Conservation (phyloP, 2,888 invertebrate species). For the Ctenicera cuprea region DNA sequence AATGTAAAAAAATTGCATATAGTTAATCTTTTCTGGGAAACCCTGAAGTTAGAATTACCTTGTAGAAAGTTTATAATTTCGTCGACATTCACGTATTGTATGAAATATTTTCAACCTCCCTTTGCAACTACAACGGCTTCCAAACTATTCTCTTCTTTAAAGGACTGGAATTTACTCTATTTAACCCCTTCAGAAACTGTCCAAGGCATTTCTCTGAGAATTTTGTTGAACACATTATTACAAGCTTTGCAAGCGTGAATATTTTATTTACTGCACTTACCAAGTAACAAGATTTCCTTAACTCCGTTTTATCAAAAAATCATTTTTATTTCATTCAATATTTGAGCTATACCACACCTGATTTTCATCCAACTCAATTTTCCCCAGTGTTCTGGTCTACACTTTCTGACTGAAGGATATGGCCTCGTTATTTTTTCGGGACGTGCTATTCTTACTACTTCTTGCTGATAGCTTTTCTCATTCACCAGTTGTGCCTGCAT, state of each 20-base stretch:
- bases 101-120: no score
- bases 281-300: background rate
- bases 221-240: background rate
- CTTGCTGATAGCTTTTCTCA: background rate
- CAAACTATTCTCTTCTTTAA: background rate
- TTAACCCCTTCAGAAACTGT: background rate
- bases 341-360: background rate
- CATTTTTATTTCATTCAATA: background rate
- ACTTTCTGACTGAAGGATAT: conserved; percentile 6
- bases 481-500: background rate
- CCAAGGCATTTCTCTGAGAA: background rate
- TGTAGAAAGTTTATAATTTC: no score
- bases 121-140: background rate
- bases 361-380: conserved; percentile 10
- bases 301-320: background rate
- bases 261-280: background rate
- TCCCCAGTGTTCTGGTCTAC: background rate
- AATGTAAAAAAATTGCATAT: no score
- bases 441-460: background rate
- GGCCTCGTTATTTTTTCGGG: conserved; percentile 13
- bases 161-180: background rate
- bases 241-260: background rate
- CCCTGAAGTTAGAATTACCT: no score
- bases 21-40: no score
- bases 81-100: no score